Evolutionary conservation across 1,140 invertebrate species (phyloP).

Genomic region (Drepana arcuata): DNA sequence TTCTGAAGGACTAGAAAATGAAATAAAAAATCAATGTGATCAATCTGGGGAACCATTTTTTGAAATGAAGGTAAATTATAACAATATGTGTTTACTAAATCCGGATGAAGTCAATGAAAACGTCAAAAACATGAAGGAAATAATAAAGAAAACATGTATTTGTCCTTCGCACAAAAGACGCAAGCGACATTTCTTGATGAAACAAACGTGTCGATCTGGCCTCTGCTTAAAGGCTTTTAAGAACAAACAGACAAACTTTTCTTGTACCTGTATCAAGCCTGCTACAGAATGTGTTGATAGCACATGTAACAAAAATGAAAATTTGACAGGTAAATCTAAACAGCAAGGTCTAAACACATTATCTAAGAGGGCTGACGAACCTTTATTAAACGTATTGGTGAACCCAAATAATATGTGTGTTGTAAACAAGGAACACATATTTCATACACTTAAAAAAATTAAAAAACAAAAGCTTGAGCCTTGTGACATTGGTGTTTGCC

Average conservation of each 20-base stretch:
- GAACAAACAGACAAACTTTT: conserved; percentile 22
- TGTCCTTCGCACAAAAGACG: conserved; percentile 19
- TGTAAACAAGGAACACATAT: conserved; percentile 23
- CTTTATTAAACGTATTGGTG: conserved; percentile 29
- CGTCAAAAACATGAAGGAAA: conserved; percentile 15
- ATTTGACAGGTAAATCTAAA: no score
- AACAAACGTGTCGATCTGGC: conserved; percentile 13
- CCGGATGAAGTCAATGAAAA: conserved; percentile 23
- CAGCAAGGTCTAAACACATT: no score
- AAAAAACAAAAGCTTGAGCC: neutral
- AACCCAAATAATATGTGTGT: conserved; percentile 28
- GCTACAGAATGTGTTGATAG: conserved; percentile 21
- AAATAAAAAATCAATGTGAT: conserved; percentile 10
- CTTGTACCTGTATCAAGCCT: conserved; percentile 21
- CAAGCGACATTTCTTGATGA: conserved; percentile 1
- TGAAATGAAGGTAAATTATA: conserved; percentile 25
- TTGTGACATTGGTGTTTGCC: no score
- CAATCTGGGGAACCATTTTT: conserved; percentile 24
- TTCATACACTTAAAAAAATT: neutral
- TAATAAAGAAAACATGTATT: conserved; percentile 15
- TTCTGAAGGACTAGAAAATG: no score
- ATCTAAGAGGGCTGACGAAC: conserved; percentile 8
- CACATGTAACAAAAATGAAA: conserved; percentile 13
- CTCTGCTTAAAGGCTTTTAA: conserved; percentile 17
- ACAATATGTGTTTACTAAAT: conserved; percentile 22